Evolutionary conservation across 1,140 invertebrate genomes (phyloP).

Genomic region (Drosophila nannoptera): DNA sequence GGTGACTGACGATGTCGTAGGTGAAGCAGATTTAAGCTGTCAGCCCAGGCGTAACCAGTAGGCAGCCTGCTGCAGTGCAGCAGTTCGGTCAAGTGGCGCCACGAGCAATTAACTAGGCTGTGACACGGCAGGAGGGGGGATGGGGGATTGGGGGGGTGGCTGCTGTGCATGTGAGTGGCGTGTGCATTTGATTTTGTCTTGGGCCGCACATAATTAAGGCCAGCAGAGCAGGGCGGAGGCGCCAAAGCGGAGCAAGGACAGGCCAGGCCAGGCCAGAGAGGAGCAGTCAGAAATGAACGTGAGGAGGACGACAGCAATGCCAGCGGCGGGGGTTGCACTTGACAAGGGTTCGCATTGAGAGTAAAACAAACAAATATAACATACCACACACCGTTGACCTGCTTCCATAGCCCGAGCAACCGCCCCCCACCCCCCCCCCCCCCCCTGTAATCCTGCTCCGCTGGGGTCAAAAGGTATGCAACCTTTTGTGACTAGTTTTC

Average conservation of each 20-base stretch:
- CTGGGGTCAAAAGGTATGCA: conserved; percentile 55
- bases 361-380: conserved; percentile 70
- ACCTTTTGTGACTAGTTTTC: conserved; percentile 34
- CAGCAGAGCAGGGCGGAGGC: conserved; percentile 52
- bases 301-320: conserved; percentile 30
- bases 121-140: conserved; percentile 10
- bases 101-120: conserved; percentile 67
- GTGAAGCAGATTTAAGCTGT: conserved; percentile 59
- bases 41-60: conserved; percentile 37
- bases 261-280: conserved; percentile 52
- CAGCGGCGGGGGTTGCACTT: conserved; percentile 39
- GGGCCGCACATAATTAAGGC: conserved; percentile 74
- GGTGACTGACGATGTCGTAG: conserved; percentile 4
- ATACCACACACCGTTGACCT: conserved; percentile 17
- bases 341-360: conserved; percentile 70
- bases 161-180: conserved; percentile 34
- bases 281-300: conserved; percentile 36
- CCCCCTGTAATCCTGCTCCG: conserved; percentile 55
- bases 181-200: conserved; percentile 69
- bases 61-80: conserved; percentile 37
- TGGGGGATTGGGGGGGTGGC: conserved; percentile 24
- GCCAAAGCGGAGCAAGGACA: conserved; percentile 73
- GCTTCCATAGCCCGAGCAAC: too few species aligned
- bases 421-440: too few species aligned
- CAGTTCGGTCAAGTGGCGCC: conserved; percentile 73